Evolutionary conservation across 2,888 invertebrate species (phyloP).

Genomic region (Corbicula japonica): DNA sequence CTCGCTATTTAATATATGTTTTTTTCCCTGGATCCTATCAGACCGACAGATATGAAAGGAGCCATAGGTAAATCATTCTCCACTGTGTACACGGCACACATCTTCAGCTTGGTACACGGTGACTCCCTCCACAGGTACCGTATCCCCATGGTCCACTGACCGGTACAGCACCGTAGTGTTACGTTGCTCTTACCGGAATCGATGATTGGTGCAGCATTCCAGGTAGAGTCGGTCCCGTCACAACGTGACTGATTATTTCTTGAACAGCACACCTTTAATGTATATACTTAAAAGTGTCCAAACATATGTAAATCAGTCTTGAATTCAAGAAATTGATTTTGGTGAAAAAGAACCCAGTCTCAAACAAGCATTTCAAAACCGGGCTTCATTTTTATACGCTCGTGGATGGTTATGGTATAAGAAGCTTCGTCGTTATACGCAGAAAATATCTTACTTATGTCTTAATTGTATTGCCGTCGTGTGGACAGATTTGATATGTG

Average conservation of each 20-base stretch:
- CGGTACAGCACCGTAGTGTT: slow-evolving; percentile 60
- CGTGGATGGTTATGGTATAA: no score
- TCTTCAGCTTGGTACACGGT: slow-evolving; percentile 71
- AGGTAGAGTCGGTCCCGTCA: slow-evolving; percentile 55
- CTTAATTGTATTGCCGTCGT: no score
- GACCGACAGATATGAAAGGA: slow-evolving; percentile 61
- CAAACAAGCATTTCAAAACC: no score
- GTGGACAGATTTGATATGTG: no score
- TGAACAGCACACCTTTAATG: slow-evolving; percentile 63
- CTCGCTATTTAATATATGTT: no score
- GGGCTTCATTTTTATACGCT: no score
- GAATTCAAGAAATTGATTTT: no score
- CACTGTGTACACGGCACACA: slow-evolving; percentile 72
- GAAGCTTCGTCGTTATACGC: no score
- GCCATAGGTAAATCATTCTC: slow-evolving; percentile 71
- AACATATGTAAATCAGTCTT: neutral
- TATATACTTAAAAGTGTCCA: neutral
- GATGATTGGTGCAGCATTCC: slow-evolving; percentile 69
- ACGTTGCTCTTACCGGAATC: slow-evolving; percentile 48
- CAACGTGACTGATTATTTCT: slow-evolving; percentile 56
- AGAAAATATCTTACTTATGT: no score
- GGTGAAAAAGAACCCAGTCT: no score
- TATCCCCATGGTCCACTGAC: slow-evolving; percentile 63
- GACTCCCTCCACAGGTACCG: slow-evolving; percentile 77
- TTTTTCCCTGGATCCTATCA: no score